Base-by-base conservation (phyloP, 2,797 vertebrate genomes). In the Aplochiton taeniatus region DNA sequence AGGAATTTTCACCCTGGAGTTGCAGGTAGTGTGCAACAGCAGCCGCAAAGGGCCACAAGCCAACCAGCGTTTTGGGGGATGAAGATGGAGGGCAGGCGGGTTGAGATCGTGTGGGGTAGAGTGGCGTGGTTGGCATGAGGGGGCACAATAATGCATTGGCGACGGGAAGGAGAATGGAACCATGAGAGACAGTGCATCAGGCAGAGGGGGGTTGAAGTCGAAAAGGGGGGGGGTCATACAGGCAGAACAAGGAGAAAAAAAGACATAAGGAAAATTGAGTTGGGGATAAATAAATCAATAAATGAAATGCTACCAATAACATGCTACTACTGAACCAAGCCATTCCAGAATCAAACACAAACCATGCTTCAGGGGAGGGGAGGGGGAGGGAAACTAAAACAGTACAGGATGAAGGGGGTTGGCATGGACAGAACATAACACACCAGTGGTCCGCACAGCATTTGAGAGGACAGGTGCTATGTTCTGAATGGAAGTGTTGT, bases 1-100 rank as follows among this genome's bases (percentile, higher is more conserved):
- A 98, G 94, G 96, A 98, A 95, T 98, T 98, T 94, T 98, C 96
- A 97, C 95, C 95, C 95, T 98, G 93, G 90, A 90, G 48, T 31
- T 31, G 31, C 31, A 31, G 31, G 31, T 31, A 6, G 31, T 31
- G 31, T 31, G 31, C 31, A 2, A 31, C 31, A 2, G 31, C 31
- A 31, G 31, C 31, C 31, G 31, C 31, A 31, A 6, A 31, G 3
- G 31, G 31, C 11, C 49, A 45, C 53, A 58, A 59, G 89, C 89
- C 89, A 74, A 73, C 89, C 82, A 72, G 73, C 9, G 72, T 65
- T 79, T 76, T 80, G 82, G 89, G 72, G n/a, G n/a, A 84, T 87
- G 86, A 46, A 88, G 88, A 90, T 88, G 92, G 89, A 91, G 89
- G 69, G 69, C 90, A 57, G 47, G 89, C 84, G 63, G n/a, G n/a